phyloP scores from a whole-genome alignment of 2,888 invertebrate species.

The Diplolepis rosae region DNA sequence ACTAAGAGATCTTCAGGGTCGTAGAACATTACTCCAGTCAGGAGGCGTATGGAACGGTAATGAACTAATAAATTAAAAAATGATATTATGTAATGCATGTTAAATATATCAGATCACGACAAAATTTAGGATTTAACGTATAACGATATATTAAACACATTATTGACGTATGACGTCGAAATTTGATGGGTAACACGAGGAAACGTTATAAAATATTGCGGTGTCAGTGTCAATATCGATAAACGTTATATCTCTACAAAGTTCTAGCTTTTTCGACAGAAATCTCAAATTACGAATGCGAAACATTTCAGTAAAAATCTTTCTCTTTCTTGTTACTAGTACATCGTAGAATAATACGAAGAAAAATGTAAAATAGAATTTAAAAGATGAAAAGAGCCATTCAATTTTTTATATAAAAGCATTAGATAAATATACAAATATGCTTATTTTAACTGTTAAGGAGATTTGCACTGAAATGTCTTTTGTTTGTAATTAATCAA shows the following conservation, averaged over 20 bases:
- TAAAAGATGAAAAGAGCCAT: no score
- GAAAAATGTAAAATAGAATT: background rate
- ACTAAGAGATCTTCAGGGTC: background rate
- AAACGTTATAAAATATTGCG: constrained; percentile 9
- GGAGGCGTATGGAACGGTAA: constrained; percentile 21
- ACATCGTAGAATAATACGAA: background rate
- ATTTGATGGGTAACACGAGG: constrained; percentile 15
- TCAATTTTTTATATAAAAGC: no score
- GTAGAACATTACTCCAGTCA: constrained; percentile 14
- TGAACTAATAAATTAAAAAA: constrained; percentile 21
- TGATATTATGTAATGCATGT: constrained; percentile 13
- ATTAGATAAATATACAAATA: background rate
- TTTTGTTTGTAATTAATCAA: constrained; percentile 14
- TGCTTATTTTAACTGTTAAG: background rate
- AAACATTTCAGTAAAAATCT: constrained; percentile 1
- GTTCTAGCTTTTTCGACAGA: constrained; percentile 18
- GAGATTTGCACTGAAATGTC: background rate
- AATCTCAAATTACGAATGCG: background rate
- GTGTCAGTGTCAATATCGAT: constrained; percentile 22
- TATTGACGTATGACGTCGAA: constrained; percentile 20
- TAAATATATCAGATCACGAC: constrained; percentile 27
- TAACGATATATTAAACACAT: constrained; percentile 21
- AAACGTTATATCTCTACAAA: constrained; percentile 21
- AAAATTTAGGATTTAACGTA: constrained; percentile 23
- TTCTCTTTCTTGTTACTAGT: background rate